Percentiles rank a stretch among this genome's conserved stretches.
Conservation (phyloP, 1,140 invertebrate species). For the Anagrus nilaparvatae region DNA sequence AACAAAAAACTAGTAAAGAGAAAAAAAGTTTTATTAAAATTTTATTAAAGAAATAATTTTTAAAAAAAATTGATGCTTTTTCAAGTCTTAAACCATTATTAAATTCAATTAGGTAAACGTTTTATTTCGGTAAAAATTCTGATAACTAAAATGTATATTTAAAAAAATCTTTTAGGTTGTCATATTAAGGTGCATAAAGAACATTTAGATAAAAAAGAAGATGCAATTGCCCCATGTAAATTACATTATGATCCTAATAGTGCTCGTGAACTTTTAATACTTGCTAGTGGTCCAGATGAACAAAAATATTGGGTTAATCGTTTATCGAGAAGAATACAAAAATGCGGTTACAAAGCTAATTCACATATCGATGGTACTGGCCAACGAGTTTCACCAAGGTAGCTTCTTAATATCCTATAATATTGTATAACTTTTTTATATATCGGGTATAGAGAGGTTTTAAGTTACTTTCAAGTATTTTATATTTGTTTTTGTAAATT, state of each 20-base stretch:
- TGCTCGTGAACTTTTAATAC: conserved; percentile 82
- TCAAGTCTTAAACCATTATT: too few relatives aligned
- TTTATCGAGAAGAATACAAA: conserved; percentile 85
- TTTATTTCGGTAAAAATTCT: conserved; percentile 1
- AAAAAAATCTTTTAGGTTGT: conserved; percentile 69
- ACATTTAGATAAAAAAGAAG: conserved; percentile 79
- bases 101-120: too few relatives aligned
- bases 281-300: conserved; percentile 74
- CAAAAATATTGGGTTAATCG: conserved; percentile 88
- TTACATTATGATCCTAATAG: conserved; percentile 87
- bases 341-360: conserved; percentile 85
- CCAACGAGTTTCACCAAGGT: conserved; percentile 58
- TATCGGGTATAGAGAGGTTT: conserved; percentile 36
- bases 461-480: conserved; percentile 23
- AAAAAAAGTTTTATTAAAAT: too few relatives aligned
- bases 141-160: conserved; percentile 3
- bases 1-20: too few relatives aligned
- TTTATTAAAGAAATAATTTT: too few relatives aligned
- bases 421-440: conserved; percentile 34
- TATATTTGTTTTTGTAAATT: too few relatives aligned
- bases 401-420: too few relatives aligned
- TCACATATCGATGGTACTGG: conserved; percentile 50
- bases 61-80: too few relatives aligned
- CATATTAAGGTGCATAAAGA: conserved; percentile 94
- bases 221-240: conserved; percentile 79